Percentiles rank a stretch among this genome's conserved stretches.
phyloP scores from a whole-genome alignment of 2,888 invertebrate genomes.

The Orthosia incerta region DNA sequence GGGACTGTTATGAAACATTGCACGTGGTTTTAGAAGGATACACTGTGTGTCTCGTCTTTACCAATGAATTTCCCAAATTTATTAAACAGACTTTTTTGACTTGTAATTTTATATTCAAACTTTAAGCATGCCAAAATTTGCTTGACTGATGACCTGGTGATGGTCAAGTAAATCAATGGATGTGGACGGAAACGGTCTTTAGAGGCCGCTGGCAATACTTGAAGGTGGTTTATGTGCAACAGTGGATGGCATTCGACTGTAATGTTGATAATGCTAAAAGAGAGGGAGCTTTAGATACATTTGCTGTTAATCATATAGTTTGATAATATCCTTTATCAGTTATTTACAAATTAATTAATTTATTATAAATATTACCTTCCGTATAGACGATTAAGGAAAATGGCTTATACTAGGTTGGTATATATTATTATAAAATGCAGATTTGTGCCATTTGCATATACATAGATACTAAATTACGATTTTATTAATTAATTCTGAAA shows the following conservation, averaged over 20 bases:
- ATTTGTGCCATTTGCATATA: not conserved
- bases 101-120: no score
- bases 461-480: not conserved
- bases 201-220: no score
- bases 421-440: not conserved
- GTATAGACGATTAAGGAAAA: conserved; percentile 14
- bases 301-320: not conserved
- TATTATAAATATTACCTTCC: not conserved
- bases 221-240: not conserved
- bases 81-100: no score
- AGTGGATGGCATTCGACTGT: not conserved
- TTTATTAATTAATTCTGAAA: not conserved
- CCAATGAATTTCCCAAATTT: no score
- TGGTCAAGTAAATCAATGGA: not conserved
- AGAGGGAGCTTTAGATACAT: not conserved
- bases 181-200: not conserved
- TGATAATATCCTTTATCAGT: not conserved
- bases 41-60: no score
- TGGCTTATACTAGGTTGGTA: not conserved
- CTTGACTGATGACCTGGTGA: not conserved
- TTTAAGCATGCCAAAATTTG: no score
- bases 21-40: no score
- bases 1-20: no score
- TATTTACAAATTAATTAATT: not conserved
- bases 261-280: not conserved